Evolutionary conservation across 2,888 invertebrate genomes (phyloP), one percentile per base, ranked within the genome.

Genomic region (Melanargia galathea): DNA sequence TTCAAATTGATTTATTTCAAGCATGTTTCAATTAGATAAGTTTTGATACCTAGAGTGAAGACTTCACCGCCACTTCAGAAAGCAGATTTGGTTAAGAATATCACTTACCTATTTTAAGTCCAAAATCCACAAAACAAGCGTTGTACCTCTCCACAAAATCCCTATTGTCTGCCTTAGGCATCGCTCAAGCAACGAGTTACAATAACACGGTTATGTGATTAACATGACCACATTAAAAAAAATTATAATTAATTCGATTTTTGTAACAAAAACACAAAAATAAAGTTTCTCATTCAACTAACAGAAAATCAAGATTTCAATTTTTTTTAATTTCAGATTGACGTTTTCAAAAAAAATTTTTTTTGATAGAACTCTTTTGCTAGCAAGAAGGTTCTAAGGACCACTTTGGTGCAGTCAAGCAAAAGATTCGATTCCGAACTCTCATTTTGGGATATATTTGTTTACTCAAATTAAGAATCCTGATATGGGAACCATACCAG

Each of bases 111-210:
- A 82, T 86, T 83, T 91, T 91, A 3, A 90, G 59, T 30, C 83
- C 86, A 71, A 90, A 87, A 78, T 91, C 91, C 43, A 83, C 69
- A 70, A 90, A 88, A 68, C 91, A 91, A 62, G 87, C 83, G 20
- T 81, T 74, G 73, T 88, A 90, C 75, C 90, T 81, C 33, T 84
- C 84, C 72, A 89, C 90, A 62, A 90, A 90, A 61, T 83, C 80
- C 61, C 90, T 78, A 13, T 71, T 80, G 67, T 90, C 88, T 57
- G 73, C 64, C 76, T 81, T 82, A 80, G 75, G 77, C 86, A 86
- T 86, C 62, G 81, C 81, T 78, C 64, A 59, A 22, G 18, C 13
- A 63, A 16, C 20, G 45, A 16, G 13, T 11, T 10, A 33, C 18
- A 48, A 51, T 10, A 20, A 45, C 33, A 11, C 11, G 5, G 22